These are phyloP conservation scores for Drosophila anomalata DNA, from an alignment of 2,888 invertebrate genomes.

Conservation along the genomic window DNA sequence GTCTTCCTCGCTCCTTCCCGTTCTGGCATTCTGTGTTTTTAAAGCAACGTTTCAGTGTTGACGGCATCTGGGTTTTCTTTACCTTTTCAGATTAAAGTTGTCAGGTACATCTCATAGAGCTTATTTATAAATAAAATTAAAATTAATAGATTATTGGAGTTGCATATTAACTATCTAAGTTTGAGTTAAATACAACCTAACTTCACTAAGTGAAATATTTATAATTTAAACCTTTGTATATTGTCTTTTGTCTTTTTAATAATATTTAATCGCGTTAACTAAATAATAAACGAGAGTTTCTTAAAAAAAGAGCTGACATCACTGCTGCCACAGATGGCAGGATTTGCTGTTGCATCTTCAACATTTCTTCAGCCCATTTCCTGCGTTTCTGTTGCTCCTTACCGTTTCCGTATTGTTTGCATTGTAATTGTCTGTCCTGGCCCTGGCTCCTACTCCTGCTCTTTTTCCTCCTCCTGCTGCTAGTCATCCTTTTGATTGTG, in stretches of 20 bases:
- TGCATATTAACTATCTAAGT: too few relatives aligned
- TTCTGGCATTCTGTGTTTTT: constrained; percentile 10
- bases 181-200: too few relatives aligned
- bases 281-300: not conserved
- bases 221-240: too few relatives aligned
- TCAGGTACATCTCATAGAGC: too few relatives aligned
- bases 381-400: constrained; percentile 41
- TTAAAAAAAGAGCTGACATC: not conserved
- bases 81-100: not conserved
- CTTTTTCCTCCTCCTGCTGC: constrained; percentile 34
- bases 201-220: too few relatives aligned
- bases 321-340: constrained; percentile 6
- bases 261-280: not conserved
- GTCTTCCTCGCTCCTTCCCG: not conserved
- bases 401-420: constrained; percentile 67
- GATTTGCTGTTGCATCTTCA: constrained; percentile 46
- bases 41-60: constrained; percentile 10
- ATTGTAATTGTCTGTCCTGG: constrained; percentile 68
- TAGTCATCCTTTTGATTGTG: constrained; percentile 17
- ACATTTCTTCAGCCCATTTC: constrained; percentile 59
- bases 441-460: constrained; percentile 3
- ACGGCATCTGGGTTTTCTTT: not conserved
- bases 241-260: not conserved
- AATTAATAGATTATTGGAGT: too few relatives aligned
- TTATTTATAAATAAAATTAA: too few relatives aligned